phyloP scores from a whole-genome alignment of 2,888 invertebrate species.

The Ophioninae sp. region DNA sequence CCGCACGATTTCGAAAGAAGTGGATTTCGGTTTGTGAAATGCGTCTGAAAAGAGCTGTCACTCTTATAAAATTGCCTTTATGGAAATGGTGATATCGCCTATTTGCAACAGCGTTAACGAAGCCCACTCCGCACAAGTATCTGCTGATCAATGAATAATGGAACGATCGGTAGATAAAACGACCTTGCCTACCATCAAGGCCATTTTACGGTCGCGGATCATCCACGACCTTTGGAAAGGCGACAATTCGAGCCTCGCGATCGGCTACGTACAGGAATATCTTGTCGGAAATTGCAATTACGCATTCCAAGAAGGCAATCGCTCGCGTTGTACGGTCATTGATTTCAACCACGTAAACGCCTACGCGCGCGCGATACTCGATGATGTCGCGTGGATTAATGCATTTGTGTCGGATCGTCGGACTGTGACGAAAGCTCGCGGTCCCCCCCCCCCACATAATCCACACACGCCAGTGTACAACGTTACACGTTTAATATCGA shows the following conservation, averaged over 20 bases:
- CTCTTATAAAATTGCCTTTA: too few relatives aligned
- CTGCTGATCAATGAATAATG: too few relatives aligned
- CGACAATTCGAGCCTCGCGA: slow-evolving; percentile 2
- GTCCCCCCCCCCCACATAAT: slow-evolving; percentile 57
- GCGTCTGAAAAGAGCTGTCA: too few relatives aligned
- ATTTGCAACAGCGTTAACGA: too few relatives aligned
- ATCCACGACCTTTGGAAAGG: slow-evolving; percentile 2
- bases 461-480: slow-evolving; percentile 41
- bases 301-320: slow-evolving; percentile 62
- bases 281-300: slow-evolving; percentile 66
- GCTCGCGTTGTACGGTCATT: slow-evolving; percentile 67
- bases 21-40: too few relatives aligned
- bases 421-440: slow-evolving; percentile 49
- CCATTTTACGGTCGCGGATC: too few relatives aligned
- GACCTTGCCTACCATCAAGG: too few relatives aligned
- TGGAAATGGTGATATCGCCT: too few relatives aligned
- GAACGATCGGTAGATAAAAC: too few relatives aligned
- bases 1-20: too few relatives aligned
- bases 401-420: slow-evolving; percentile 66
- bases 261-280: slow-evolving; percentile 44
- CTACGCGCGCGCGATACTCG: slow-evolving; percentile 35
- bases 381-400: slow-evolving; percentile 60
- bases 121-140: too few relatives aligned
- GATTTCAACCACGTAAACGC: slow-evolving; percentile 62
- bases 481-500: too few relatives aligned